Base-by-base conservation (phyloP, 30 jellyfish, hydroid and myxozoan species). In the Hydractinia symbiolongicarpus region DNA sequence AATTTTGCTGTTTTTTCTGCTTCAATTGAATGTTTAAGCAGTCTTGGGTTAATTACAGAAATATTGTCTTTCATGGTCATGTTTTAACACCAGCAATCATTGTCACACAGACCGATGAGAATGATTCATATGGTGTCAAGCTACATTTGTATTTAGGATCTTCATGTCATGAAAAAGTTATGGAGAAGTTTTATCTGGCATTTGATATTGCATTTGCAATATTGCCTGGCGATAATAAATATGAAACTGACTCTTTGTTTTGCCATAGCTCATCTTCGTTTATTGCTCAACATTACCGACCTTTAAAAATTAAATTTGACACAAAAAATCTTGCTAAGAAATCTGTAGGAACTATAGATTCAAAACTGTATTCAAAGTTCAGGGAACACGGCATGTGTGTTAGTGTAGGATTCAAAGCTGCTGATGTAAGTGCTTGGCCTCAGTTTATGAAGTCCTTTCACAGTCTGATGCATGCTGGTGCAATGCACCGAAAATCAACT, bases 161-260 rank as follows among this genome's bases (percentile, higher is more conserved):
- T 21, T 19, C 72, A 7, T 44, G 54, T 49, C 56, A 60, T 4
- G 73, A 77, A 15, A 77, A n/a, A 55, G 85, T 44, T 54, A 77
- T 55, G 52, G 73, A 64, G 44, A 77, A 77, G n/a, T 77, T 77
- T 77, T 77, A 53, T n/a, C 30, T 77, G 1, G 73, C 17, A 51
- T 60, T 77, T 57, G 85, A 77, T 77, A 54, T 77, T 77, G 76
- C 72, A 15, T 77, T 77, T 77, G 85, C 85, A 9, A n/a, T 77
- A 11, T 61, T 77, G 54, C 85, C 85, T 55, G 83, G 83, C 5
- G 61, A 74, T 50, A 50, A 49, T 15, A 58, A 74, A 11, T 74
- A 58, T 58, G 83, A 55, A 53, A 44, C 61, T 7, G 61, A 53
- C 21, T 53, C 20, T 40, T 50, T 58, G 17, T 74, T 50, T 76